These are phyloP conservation scores for Talpa occidentalis DNA, from an alignment of 2,113 vertebrate genomes.

Conservation along the genomic window DNA sequence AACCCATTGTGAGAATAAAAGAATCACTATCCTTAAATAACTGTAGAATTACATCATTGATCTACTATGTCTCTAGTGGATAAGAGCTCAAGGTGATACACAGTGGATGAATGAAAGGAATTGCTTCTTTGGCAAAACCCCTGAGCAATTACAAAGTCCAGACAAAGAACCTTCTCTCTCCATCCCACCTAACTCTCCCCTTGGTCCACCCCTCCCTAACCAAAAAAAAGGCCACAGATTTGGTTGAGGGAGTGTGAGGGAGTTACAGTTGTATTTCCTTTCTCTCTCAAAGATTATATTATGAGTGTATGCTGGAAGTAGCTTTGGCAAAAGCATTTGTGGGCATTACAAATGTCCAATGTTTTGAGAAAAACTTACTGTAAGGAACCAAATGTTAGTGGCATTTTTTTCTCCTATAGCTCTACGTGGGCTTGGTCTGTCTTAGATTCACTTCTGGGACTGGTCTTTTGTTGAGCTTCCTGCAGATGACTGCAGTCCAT, in stretches of 20 bases:
- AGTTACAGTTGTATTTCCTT: not conserved
- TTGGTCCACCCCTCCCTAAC: not conserved
- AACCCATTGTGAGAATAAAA: slow-evolving; percentile 72
- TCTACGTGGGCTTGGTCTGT: slow-evolving; percentile 23
- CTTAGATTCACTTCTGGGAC: not conserved
- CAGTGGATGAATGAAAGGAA: slow-evolving; percentile 31
- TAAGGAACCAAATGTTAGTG: slow-evolving; percentile 39
- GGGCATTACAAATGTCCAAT: slow-evolving; percentile 43
- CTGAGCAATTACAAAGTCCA: slow-evolving; percentile 62
- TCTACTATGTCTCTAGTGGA: slow-evolving; percentile 63
- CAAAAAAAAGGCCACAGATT: not conserved
- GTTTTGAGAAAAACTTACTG: slow-evolving; percentile 1
- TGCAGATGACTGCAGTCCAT: not conserved
- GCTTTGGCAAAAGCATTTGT: slow-evolving; percentile 7
- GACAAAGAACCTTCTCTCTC: slow-evolving; percentile 73
- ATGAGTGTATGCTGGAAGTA: not conserved
- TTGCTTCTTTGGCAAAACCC: slow-evolving; percentile 55
- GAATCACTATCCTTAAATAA: slow-evolving; percentile 64
- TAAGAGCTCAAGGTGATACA: slow-evolving; percentile 73
- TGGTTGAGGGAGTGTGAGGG: not conserved
- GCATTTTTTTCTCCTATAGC: not conserved
- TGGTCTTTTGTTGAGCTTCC: not conserved
- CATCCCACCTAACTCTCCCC: not conserved
- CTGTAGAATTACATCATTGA: slow-evolving; percentile 73
- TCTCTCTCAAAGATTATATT: not conserved